Conservation (phyloP, 1,140 invertebrate genomes). For the Elysia chlorotica region DNA sequence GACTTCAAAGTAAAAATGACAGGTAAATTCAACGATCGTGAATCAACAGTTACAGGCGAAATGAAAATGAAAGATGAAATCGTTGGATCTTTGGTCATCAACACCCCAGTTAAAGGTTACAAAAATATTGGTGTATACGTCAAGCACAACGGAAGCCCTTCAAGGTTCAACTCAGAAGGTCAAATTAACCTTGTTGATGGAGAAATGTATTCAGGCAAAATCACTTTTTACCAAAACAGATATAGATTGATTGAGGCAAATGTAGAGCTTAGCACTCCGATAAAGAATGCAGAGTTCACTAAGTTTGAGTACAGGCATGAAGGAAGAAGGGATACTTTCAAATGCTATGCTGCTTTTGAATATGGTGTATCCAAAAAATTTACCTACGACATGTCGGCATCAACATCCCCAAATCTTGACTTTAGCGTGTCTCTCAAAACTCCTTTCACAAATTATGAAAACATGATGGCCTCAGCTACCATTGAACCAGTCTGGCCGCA, state of each 20-base stretch:
- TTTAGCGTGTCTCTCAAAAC: conserved; percentile 11
- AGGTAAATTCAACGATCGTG: background rate
- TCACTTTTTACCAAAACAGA: conserved; percentile 10
- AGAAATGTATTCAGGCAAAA: background rate
- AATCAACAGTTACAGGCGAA: background rate
- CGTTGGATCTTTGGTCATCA: conserved; percentile 28
- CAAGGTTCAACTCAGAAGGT: conserved; percentile 17
- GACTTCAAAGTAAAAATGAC: background rate
- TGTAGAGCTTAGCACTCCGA: conserved; percentile 28
- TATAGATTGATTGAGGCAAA: conserved; percentile 14
- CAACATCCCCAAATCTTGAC: conserved; percentile 6
- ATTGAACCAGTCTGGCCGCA: background rate
- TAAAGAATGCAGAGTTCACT: conserved; percentile 15
- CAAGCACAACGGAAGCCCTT: conserved; percentile 24
- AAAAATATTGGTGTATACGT: conserved; percentile 29
- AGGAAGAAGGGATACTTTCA: conserved; percentile 27
- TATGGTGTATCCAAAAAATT: conserved; percentile 27
- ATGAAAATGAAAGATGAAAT: background rate
- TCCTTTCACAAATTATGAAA: conserved; percentile 16
- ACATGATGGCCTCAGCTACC: conserved; percentile 4
- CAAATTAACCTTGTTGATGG: conserved; percentile 28
- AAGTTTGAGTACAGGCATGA: conserved; percentile 29
- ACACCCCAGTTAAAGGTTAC: conserved; percentile 24
- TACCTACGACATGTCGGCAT: conserved; percentile 22
- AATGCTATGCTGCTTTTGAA: conserved; percentile 24